A percentile compares a stretch with the other conserved stretches of the same genome.
Conservation (phyloP, 2,888 invertebrate genomes). For the Rapana venosa region DNA sequence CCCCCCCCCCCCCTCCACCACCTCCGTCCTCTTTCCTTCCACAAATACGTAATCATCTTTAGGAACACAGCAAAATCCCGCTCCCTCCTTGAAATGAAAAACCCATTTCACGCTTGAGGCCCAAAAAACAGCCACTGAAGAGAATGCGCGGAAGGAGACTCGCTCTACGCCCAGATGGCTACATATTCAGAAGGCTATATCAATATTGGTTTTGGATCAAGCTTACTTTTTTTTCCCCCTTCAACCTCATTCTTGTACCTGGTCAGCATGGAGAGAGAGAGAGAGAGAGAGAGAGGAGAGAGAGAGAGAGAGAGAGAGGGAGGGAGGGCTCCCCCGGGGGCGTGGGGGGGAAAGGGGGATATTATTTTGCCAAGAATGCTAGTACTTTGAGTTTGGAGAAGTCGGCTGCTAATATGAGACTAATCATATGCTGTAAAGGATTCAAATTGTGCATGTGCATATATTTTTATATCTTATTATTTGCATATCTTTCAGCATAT, state of each 20-base stretch:
- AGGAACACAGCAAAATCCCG: not conserved
- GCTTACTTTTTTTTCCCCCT: not conserved
- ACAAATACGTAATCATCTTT: slow-evolving; percentile 16
- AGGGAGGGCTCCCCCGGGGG: too few species aligned
- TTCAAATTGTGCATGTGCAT: too few species aligned
- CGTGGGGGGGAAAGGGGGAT: not conserved
- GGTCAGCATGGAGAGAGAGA: not conserved
- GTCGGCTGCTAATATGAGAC: too few species aligned
- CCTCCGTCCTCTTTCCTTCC: not conserved
- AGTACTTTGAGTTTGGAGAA: not conserved
- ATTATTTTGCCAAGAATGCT: not conserved
- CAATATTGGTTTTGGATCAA: slow-evolving; percentile 21
- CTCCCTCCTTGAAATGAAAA: not conserved
- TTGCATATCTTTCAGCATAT: too few species aligned
- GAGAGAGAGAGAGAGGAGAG: not conserved
- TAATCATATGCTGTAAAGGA: too few species aligned
- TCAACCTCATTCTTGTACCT: not conserved
- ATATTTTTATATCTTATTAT: too few species aligned
- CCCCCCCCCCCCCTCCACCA: not conserved
- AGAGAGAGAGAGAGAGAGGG: not conserved
- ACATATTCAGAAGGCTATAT: slow-evolving; percentile 7
- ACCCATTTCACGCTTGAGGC: slow-evolving; percentile 22
- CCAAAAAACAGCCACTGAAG: not conserved
- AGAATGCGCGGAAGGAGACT: not conserved
- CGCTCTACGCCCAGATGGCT: not conserved